phyloP scores from a whole-genome alignment of 2,888 invertebrate species.

The Drosophila eohydei region DNA sequence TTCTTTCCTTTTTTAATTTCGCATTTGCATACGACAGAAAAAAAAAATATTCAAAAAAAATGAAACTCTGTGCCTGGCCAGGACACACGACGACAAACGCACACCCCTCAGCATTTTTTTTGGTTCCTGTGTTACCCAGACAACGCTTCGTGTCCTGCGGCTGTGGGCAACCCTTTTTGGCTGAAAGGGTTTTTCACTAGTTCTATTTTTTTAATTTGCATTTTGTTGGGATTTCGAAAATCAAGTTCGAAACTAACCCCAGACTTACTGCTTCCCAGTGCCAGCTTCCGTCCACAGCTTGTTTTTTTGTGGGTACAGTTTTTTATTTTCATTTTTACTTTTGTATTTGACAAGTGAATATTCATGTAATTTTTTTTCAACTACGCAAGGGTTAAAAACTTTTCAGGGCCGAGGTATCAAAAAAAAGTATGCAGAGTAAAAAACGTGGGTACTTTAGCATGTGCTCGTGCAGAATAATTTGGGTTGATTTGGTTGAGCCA shows the following conservation, averaged over 20 bases:
- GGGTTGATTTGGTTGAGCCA: constrained; percentile 58
- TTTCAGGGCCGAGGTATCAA: constrained; percentile 38
- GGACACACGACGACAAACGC: constrained; percentile 72
- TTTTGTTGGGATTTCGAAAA: constrained; percentile 78
- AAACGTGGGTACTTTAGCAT: constrained; percentile 85
- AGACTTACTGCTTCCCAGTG: constrained; percentile 40
- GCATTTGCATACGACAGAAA: constrained; percentile 72
- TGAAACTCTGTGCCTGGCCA: constrained; percentile 77
- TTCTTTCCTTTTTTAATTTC: constrained; percentile 38
- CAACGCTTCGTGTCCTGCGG: constrained; percentile 68
- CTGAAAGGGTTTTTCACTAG: constrained; percentile 76
- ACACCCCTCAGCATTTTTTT: constrained; percentile 69
- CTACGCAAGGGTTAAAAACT: constrained; percentile 80
- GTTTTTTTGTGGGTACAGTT: constrained; percentile 42
- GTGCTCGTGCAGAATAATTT: constrained; percentile 82
- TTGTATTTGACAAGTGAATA: constrained; percentile 85
- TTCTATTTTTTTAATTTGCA: constrained; percentile 82
- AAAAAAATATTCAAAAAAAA: constrained; percentile 69
- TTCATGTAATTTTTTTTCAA: constrained; percentile 75
- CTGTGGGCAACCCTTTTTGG: constrained; percentile 83
- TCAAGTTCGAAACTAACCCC: constrained; percentile 78
- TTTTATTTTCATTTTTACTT: constrained; percentile 41
- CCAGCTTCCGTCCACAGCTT: constrained; percentile 33
- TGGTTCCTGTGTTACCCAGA: constrained; percentile 64
- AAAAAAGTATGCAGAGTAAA: constrained; percentile 33